These are phyloP conservation scores for Parauchenoglanis punctatus DNA, from an alignment of 2,797 vertebrate species.

Conservation along the genomic window DNA sequence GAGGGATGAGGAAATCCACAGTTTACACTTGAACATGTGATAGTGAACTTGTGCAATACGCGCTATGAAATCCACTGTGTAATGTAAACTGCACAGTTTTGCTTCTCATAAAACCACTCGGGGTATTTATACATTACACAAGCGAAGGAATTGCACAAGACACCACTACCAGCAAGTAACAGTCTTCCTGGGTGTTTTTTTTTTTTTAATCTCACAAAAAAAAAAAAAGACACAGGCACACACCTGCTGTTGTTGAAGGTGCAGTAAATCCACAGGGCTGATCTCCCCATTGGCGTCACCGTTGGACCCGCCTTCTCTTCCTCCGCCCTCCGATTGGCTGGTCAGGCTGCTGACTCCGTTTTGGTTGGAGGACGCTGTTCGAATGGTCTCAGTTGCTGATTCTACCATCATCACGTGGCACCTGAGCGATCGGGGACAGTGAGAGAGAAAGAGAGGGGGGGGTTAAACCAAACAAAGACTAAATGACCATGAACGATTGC, in stretches of 20 bases:
- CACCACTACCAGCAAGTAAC: constrained; percentile 44
- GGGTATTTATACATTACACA: constrained; percentile 53
- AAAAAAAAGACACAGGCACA: constrained; percentile 55
- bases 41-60: constrained; percentile 25
- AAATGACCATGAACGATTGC: constrained; percentile 47
- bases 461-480: constrained; percentile 38
- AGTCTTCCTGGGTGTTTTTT: constrained; percentile 41
- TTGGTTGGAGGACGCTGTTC: constrained; percentile 91
- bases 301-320: constrained; percentile 82
- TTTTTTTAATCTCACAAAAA: background rate
- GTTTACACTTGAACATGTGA: constrained; percentile 21
- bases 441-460: background rate
- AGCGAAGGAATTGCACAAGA: constrained; percentile 55
- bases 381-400: constrained; percentile 98
- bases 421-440: constrained; percentile 62
- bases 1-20: constrained; percentile 37
- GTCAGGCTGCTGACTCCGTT: constrained; percentile 96
- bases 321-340: constrained; percentile 88
- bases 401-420: constrained; percentile 99
- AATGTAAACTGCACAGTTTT: constrained; percentile 47
- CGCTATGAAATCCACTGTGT: constrained; percentile 24
- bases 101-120: constrained; percentile 41
- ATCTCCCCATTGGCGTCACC: constrained; percentile 92
- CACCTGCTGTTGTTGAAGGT: constrained; percentile 99
- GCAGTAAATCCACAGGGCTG: constrained; percentile 92